phyloP scores from a whole-genome alignment of 2,113 vertebrate genomes.

The Meleagris gallopavo region DNA sequence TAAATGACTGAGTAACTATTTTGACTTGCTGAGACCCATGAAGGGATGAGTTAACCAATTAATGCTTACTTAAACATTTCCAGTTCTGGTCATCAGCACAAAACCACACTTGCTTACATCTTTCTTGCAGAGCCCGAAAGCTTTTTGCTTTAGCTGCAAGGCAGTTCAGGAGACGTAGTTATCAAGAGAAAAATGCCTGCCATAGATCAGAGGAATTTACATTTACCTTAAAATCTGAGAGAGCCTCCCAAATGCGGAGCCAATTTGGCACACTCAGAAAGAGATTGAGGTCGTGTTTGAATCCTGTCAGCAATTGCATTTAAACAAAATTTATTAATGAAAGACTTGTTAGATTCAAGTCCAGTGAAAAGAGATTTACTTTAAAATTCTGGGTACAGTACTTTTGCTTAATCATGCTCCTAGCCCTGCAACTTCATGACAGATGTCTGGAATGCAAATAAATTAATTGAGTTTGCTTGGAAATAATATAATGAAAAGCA shows the following conservation, averaged over 20 bases:
- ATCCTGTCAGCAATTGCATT: neutral
- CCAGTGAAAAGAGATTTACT: neutral
- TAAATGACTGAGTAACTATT: neutral
- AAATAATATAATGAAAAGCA: neutral
- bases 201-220: slow-evolving; percentile 10
- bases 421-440: neutral
- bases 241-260: neutral
- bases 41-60: slow-evolving; percentile 4
- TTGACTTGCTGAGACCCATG: neutral
- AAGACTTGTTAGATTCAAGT: neutral
- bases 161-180: neutral
- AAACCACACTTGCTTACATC: neutral
- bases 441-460: neutral
- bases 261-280: neutral
- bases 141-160: neutral
- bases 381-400: neutral
- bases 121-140: neutral
- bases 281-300: neutral
- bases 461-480: neutral
- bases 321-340: neutral
- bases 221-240: slow-evolving; percentile 26
- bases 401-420: neutral
- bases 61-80: neutral
- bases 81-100: neutral
- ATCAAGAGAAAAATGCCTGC: neutral